Evolutionary conservation across 2,888 invertebrate genomes (phyloP), one percentile per base, ranked within the genome.

Genomic region (Lordiphosa andalusiaca): DNA sequence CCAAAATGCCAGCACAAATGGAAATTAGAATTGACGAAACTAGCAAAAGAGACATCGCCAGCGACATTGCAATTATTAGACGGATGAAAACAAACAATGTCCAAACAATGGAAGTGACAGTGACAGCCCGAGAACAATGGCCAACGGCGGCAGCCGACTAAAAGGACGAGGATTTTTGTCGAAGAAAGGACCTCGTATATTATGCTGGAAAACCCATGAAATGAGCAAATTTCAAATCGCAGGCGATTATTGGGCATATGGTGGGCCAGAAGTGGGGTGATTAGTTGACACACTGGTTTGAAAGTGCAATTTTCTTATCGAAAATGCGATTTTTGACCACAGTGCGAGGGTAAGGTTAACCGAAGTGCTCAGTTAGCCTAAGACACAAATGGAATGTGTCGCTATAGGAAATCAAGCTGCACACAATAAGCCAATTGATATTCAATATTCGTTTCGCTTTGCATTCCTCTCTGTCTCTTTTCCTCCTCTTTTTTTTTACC

Each of bases 141-240:
- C 21, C 67, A 56, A 6, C 25, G 63, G 41, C 25, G 38, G 38
- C 50, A 53, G 47, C 19, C 19, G 19, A 55, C 46, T 56, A 19
- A 55, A 35, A 56, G 50, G 54, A 53, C 63, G 53, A 55, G 52
- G 49, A 66, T 54, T 59, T 51, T 13, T 36, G n/a, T n/a, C 37
- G 52, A 61, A 63, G 46, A 65, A 49, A 49, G 50, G 42, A 49
- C 58, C 65, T 53, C 61, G 73, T 65, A 67, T 71, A 73, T 73
- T 68, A 57, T 53, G 3, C 48, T 63, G 51, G 66, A 73, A 73
- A 66, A 58, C 67, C 62, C 82, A 60, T 84, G 63, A 84, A 81
- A 81, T 82, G 83, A 82, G 75, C 82, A 82, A 81, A 66, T 69
- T 67, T 61, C 52, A 54, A 67, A 70, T 51, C 52, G 40, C 30